These are phyloP conservation scores for Dryocosmus kuriphilus DNA, from an alignment of 2,888 invertebrate species.

Conservation along the genomic window DNA sequence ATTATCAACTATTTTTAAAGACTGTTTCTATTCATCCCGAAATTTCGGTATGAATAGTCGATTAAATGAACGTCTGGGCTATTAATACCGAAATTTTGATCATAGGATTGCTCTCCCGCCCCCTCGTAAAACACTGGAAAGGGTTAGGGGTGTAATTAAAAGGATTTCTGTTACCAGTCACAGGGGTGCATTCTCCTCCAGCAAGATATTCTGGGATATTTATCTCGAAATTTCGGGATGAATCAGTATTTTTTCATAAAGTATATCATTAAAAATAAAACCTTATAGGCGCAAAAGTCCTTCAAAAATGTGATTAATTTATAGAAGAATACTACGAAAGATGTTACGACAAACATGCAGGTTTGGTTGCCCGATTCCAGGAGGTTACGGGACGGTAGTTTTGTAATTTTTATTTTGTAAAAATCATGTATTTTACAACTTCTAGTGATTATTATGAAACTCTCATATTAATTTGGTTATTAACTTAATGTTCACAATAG, in stretches of 20 bases:
- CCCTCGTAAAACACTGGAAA: too few relatives aligned
- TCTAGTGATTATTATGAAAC: not conserved
- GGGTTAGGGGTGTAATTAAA: too few relatives aligned
- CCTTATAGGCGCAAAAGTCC: not conserved
- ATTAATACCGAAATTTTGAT: not conserved
- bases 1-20: not conserved
- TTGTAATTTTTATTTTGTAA: not conserved
- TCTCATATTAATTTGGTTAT: not conserved
- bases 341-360: not conserved
- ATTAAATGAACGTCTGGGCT: too few relatives aligned
- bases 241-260: not conserved
- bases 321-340: not conserved
- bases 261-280: not conserved
- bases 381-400: not conserved
- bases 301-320: not conserved
- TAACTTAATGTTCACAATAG: not conserved
- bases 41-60: too few relatives aligned
- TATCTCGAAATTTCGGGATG: too few relatives aligned
- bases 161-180: too few relatives aligned
- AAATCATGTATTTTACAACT: not conserved
- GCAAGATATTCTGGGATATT: too few relatives aligned
- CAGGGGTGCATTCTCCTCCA: too few relatives aligned
- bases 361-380: slow-evolving; percentile 8
- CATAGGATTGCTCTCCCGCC: too few relatives aligned
- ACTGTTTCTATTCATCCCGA: too few relatives aligned